These are phyloP conservation scores for Palloptera scutellata DNA, from an alignment of 2,888 invertebrate species.

Conservation along the genomic window DNA sequence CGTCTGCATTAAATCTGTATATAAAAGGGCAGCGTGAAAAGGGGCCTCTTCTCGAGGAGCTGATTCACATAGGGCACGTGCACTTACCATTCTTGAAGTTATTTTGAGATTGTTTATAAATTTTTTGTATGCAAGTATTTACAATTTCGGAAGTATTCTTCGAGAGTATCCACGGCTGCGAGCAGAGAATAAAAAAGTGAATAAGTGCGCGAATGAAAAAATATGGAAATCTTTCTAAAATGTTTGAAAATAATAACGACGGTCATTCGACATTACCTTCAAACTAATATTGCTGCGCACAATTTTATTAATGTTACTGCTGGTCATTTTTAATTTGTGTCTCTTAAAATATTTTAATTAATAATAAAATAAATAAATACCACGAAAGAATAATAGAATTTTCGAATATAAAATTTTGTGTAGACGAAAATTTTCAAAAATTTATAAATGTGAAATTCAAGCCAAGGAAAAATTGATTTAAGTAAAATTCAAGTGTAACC, in stretches of 20 bases:
- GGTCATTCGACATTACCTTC: conserved; percentile 37
- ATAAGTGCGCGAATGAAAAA: neutral
- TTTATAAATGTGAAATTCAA: no score
- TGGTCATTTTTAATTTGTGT: conserved; percentile 41
- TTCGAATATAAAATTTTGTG: conserved; percentile 23
- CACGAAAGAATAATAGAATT: conserved; percentile 25
- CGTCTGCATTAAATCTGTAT: conserved; percentile 26
- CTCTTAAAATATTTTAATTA: conserved; percentile 25
- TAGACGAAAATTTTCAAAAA: no score
- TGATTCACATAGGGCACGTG: neutral
- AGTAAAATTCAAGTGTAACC: no score
- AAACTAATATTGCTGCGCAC: conserved; percentile 44
- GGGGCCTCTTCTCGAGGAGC: neutral
- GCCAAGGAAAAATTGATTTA: no score
- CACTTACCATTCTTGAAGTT: conserved; percentile 42
- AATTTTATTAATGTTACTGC: conserved; percentile 45
- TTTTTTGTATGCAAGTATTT: conserved; percentile 43
- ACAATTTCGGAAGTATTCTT: conserved; percentile 47
- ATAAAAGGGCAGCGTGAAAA: neutral
- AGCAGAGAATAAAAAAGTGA: neutral
- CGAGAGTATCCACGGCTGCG: conserved; percentile 47
- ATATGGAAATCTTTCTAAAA: neutral
- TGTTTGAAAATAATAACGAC: neutral
- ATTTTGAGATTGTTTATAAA: conserved; percentile 45
- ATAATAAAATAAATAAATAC: conserved; percentile 22